Percentiles rank a stretch among this genome's conserved stretches.
Conservation (phyloP, 2,888 invertebrate genomes). For the Agrotis clavis region DNA sequence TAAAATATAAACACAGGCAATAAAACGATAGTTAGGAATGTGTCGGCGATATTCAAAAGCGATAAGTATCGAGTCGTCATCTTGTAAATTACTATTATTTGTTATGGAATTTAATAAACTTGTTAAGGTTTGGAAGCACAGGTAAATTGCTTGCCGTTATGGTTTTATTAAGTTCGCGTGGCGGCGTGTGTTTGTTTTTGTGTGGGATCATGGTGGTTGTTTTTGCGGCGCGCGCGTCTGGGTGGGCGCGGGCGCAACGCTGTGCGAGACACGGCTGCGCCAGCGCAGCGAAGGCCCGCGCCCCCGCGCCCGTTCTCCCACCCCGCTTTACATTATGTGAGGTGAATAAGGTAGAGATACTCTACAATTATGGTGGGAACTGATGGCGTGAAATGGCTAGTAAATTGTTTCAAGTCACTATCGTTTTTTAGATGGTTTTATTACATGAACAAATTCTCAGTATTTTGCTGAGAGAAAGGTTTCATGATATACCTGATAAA, state of each 20-base stretch:
- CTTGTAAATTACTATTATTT: constrained; percentile 90
- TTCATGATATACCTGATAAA: neutral
- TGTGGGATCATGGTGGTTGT: constrained; percentile 84
- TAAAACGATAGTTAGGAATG: constrained; percentile 87
- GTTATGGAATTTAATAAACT: constrained; percentile 90
- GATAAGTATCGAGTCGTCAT: constrained; percentile 86
- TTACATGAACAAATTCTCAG: constrained; percentile 17
- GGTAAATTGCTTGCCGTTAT: constrained; percentile 87
- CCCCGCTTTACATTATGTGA: constrained; percentile 80
- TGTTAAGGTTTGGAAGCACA: constrained; percentile 89
- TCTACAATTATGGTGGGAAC: constrained; percentile 79
- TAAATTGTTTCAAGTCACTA: constrained; percentile 79
- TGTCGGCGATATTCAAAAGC: constrained; percentile 87
- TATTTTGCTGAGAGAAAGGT: neutral
- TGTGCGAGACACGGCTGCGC: constrained; percentile 87
- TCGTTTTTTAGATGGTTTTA: constrained; percentile 58
- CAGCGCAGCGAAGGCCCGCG: constrained; percentile 71
- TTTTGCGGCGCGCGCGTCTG: constrained; percentile 85
- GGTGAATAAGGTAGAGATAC: constrained; percentile 74
- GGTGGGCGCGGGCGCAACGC: constrained; percentile 85
- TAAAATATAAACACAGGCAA: constrained; percentile 84
- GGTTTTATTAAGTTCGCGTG: constrained; percentile 89
- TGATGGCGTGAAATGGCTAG: constrained; percentile 82
- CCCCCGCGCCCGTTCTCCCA: constrained; percentile 33
- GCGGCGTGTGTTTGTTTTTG: constrained; percentile 89